Conservation (phyloP, 2,797 vertebrate genomes). For the Poeciliopsis gracilis region DNA sequence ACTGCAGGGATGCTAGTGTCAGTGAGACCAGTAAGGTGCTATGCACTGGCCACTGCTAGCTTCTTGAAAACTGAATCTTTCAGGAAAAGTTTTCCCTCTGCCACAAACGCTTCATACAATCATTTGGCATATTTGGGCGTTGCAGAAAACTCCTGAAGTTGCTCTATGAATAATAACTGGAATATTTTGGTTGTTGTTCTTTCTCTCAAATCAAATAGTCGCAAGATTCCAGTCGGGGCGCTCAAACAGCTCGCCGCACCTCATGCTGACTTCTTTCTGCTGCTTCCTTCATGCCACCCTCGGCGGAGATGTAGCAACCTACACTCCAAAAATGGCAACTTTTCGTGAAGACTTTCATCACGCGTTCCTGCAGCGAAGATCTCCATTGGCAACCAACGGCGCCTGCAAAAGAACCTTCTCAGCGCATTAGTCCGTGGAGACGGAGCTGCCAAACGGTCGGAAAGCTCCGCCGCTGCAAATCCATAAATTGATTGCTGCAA, state of each 20-base stretch:
- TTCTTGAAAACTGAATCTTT: neutral
- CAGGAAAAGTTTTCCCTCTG: neutral
- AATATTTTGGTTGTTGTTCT: neutral
- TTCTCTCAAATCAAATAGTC: neutral
- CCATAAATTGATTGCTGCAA: slow-evolving; percentile 1
- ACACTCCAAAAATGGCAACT: slow-evolving; percentile 1
- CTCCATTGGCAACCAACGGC: neutral
- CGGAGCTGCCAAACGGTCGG: neutral
- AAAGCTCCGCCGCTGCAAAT: neutral
- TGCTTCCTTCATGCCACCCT: slow-evolving; percentile 2
- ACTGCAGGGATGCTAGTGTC: neutral
- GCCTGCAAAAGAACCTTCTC: neutral
- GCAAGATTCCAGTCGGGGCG: neutral
- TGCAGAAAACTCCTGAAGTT: neutral
- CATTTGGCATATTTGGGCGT: neutral
- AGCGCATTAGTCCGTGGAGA: neutral
- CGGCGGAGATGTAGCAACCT: slow-evolving; percentile 2
- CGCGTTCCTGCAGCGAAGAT: neutral
- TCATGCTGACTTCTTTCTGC: neutral
- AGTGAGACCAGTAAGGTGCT: neutral
- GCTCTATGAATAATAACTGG: neutral
- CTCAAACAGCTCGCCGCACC: neutral
- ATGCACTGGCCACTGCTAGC: neutral
- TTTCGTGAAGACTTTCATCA: neutral
- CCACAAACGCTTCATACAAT: neutral